These are phyloP conservation scores for Lithobates pipiens DNA, from an alignment of 2,797 vertebrate species.

Conservation along the genomic window DNA sequence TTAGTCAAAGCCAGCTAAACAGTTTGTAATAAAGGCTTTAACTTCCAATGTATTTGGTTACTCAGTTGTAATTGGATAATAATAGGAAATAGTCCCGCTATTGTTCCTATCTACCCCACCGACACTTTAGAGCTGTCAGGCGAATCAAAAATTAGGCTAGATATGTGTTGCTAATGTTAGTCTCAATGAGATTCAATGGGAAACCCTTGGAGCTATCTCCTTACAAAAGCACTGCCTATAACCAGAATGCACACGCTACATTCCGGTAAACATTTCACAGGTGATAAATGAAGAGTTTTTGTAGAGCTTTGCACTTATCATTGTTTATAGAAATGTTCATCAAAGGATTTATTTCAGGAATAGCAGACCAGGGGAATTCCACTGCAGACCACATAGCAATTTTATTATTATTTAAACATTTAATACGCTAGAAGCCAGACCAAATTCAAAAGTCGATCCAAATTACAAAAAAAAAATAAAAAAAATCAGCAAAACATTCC, in stretches of 20 bases:
- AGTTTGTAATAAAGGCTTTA: conserved; percentile 33
- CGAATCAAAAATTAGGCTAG: conserved; percentile 53
- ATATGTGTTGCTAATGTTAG: conserved; percentile 47
- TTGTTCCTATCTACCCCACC: conserved; percentile 40
- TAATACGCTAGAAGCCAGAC: conserved; percentile 40
- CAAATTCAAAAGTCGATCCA: conserved; percentile 14
- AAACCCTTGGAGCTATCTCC: conserved; percentile 38
- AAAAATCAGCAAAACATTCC: background rate
- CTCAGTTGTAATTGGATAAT: conserved; percentile 58
- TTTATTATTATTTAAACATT: conserved; percentile 50
- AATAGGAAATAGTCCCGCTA: conserved; percentile 50
- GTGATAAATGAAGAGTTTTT: conserved; percentile 62
- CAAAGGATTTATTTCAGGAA: conserved; percentile 52
- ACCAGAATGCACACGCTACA: conserved; percentile 37
- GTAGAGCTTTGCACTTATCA: conserved; percentile 57
- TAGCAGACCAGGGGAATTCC: conserved; percentile 43
- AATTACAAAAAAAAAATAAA: background rate
- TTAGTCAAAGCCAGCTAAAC: conserved; percentile 46
- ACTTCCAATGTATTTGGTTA: conserved; percentile 55
- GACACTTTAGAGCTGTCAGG: conserved; percentile 37
- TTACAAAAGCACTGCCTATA: conserved; percentile 51
- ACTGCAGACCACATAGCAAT: conserved; percentile 42
- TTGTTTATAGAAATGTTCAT: conserved; percentile 54
- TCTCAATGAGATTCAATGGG: conserved; percentile 32
- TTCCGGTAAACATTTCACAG: conserved; percentile 58